phyloP scores from a whole-genome alignment of 2,113 vertebrate genomes.

The Diadophis punctatus region DNA sequence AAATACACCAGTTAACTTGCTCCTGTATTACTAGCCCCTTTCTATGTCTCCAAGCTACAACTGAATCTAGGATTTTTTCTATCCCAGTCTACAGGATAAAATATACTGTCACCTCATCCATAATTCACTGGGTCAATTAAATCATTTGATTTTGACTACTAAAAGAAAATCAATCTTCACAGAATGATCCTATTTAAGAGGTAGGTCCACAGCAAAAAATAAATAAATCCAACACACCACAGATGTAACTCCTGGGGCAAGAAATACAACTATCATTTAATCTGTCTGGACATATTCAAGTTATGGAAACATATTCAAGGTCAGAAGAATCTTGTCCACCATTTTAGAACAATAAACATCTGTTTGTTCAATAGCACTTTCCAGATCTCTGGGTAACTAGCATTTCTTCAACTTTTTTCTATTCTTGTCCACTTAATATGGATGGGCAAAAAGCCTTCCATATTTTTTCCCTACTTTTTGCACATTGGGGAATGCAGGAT shows the following conservation, averaged over 20 bases:
- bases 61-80: neutral
- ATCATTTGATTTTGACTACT: neutral
- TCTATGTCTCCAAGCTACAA: neutral
- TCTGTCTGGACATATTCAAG: neutral
- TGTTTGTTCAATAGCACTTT: neutral
- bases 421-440: neutral
- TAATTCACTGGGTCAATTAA: neutral
- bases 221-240: neutral
- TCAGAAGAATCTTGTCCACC: neutral
- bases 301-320: neutral
- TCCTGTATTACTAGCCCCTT: neutral
- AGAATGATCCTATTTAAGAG: neutral
- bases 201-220: neutral
- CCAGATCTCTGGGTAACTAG: neutral
- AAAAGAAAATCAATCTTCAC: neutral
- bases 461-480: neutral
- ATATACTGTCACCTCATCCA: neutral
- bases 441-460: neutral
- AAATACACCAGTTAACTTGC: neutral
- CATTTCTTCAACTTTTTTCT: neutral
- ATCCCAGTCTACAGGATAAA: neutral
- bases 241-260: neutral
- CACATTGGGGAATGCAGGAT: slow-evolving; percentile 7
- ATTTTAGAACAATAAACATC: neutral
- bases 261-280: neutral